A percentile compares a stretch with the other conserved stretches of the same genome.
phyloP scores from a whole-genome alignment of 2,113 vertebrate species.

The Syrrhaptes paradoxus region DNA sequence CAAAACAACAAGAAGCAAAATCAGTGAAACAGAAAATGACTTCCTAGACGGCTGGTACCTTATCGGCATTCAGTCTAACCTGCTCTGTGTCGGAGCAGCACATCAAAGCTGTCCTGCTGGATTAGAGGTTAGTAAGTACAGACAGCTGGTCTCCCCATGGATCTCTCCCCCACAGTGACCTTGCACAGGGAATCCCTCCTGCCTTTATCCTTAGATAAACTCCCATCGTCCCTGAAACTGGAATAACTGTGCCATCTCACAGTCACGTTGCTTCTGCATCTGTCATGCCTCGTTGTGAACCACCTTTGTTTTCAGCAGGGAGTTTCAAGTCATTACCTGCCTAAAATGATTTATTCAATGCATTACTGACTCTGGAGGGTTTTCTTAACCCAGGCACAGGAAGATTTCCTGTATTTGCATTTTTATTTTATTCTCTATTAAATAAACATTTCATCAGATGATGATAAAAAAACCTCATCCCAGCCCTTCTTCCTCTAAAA shows the following conservation, averaged over 20 bases:
- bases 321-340: constrained; percentile 36
- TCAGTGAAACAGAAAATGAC: neutral
- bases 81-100: neutral
- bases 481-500: neutral
- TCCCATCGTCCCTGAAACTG: constrained; percentile 3
- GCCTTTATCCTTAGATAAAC: constrained; percentile 64
- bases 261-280: constrained; percentile 17
- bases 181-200: constrained; percentile 42
- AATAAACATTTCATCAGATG: neutral
- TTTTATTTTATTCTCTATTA: neutral
- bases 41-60: constrained; percentile 21
- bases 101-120: neutral
- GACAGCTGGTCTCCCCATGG: constrained; percentile 28
- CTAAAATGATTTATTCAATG: constrained; percentile 11
- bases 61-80: neutral
- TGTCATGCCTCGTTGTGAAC: constrained; percentile 33
- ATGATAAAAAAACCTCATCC: neutral
- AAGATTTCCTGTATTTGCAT: neutral
- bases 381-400: neutral
- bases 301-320: constrained; percentile 40
- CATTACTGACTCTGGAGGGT: neutral
- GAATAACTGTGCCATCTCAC: constrained; percentile 41
- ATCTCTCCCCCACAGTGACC: constrained; percentile 22
- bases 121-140: neutral
- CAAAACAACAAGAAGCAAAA: neutral